Conservation (phyloP, 2,797 vertebrate genomes). For the Prionace glauca region DNA sequence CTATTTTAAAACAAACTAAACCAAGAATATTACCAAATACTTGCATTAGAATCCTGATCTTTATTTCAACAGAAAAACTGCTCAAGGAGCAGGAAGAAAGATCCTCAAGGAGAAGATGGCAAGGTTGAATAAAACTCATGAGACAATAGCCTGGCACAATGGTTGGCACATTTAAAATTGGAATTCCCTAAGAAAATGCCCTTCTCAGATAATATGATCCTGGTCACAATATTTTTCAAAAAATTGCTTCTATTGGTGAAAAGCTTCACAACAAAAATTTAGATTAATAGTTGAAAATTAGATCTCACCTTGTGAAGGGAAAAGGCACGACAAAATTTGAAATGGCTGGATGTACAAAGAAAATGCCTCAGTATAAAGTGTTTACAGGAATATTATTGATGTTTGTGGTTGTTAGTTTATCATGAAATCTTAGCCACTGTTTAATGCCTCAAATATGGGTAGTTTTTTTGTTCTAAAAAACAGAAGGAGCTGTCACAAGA, state of each 20-base stretch:
- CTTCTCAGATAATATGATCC: neutral
- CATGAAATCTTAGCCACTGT: neutral
- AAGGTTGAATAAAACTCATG: neutral
- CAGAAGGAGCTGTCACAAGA: neutral
- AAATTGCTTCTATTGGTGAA: neutral
- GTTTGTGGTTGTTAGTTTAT: neutral
- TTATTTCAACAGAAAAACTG: neutral
- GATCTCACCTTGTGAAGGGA: neutral
- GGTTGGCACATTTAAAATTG: neutral
- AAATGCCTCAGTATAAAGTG: neutral
- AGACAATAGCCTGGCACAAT: neutral
- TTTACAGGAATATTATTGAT: neutral
- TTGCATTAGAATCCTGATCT: neutral
- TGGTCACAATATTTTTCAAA: neutral
- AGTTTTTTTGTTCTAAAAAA: neutral
- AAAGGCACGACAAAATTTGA: neutral
- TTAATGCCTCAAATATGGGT: neutral
- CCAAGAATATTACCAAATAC: neutral
- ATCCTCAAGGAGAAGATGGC: neutral
- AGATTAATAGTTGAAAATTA: neutral
- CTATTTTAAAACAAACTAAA: neutral
- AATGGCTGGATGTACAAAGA: neutral
- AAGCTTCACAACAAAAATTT: neutral
- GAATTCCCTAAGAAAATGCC: neutral
- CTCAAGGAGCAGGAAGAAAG: neutral